These are phyloP conservation scores for Pituophis catenifer DNA, from an alignment of 2,113 vertebrate species.

Conservation along the genomic window DNA sequence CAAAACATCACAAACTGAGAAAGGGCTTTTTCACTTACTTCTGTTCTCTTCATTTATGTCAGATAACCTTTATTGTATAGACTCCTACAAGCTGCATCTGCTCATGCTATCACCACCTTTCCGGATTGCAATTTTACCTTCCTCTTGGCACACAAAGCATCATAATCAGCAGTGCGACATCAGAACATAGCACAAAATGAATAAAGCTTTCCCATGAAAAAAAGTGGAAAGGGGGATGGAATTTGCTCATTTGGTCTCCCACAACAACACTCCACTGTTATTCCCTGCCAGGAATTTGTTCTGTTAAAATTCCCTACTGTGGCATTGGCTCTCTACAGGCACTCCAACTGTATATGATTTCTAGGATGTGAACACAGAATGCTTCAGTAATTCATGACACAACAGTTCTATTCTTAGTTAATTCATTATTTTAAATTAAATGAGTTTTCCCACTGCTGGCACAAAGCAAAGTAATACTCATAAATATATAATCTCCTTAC, in stretches of 20 bases:
- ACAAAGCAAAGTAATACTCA: neutral
- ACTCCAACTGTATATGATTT: neutral
- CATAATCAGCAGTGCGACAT: neutral
- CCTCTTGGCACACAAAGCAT: neutral
- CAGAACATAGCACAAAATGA: neutral
- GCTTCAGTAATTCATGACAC: neutral
- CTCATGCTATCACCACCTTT: neutral
- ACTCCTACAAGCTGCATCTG: neutral
- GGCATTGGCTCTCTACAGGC: neutral
- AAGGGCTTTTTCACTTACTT: conserved; percentile 3
- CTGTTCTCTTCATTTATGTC: neutral
- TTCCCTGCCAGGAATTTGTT: neutral
- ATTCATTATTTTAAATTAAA: neutral
- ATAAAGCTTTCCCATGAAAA: neutral
- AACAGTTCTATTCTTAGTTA: neutral
- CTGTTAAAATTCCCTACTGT: neutral
- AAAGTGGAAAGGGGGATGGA: neutral
- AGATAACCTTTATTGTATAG: neutral
- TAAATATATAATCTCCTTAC: conserved; percentile 68
- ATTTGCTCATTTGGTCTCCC: neutral
- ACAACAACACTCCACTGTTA: neutral
- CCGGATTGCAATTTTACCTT: neutral
- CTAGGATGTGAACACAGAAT: neutral
- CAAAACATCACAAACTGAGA: neutral
- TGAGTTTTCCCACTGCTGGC: neutral